phyloP scores from a whole-genome alignment of 2,797 vertebrate species.

The Pipistrellus nathusii region DNA sequence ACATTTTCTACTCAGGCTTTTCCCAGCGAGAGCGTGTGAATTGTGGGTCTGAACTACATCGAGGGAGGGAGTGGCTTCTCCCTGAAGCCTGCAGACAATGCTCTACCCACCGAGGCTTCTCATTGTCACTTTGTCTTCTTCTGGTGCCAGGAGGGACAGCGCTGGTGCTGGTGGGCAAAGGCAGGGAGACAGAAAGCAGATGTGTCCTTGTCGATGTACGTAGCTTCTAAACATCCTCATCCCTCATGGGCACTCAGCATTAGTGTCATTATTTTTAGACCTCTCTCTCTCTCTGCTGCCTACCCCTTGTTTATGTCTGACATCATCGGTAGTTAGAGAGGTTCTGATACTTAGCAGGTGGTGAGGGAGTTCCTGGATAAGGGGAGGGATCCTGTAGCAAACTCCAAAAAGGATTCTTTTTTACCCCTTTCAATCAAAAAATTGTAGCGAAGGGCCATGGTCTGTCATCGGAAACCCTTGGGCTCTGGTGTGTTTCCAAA shows the following conservation, averaged over 20 bases:
- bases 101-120: neutral
- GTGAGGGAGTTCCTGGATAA: neutral
- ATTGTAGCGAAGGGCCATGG: neutral
- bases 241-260: neutral
- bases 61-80: neutral
- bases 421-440: neutral
- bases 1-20: neutral
- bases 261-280: neutral
- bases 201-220: neutral
- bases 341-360: too few species aligned
- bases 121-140: neutral
- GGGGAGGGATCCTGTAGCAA: neutral
- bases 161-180: neutral
- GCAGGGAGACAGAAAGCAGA: neutral
- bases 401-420: neutral
- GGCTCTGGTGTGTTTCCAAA: conserved; percentile 1
- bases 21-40: neutral
- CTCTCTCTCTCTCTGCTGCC: neutral
- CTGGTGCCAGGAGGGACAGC: neutral
- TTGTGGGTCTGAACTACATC: conserved; percentile 5
- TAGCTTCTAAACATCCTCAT: neutral
- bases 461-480: neutral
- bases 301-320: neutral
- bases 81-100: neutral
- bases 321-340: neutral